These are phyloP conservation scores for Spatulosminthurus flaviceps DNA, from an alignment of 2,888 invertebrate species.

Conservation along the genomic window DNA sequence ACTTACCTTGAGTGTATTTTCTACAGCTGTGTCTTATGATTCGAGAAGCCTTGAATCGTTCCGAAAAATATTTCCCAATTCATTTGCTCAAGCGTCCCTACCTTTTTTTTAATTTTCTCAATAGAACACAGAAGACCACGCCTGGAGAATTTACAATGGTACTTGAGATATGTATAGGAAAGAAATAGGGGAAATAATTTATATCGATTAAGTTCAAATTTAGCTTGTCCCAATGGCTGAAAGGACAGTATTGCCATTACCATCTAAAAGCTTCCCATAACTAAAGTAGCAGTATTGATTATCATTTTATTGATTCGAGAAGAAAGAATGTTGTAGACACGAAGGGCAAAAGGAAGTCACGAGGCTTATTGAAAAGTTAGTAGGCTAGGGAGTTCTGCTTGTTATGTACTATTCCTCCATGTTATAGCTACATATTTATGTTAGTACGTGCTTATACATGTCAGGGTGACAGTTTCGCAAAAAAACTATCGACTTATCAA, in stretches of 20 bases:
- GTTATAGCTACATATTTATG: too few relatives aligned
- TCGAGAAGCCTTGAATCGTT: background rate
- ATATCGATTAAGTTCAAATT: background rate
- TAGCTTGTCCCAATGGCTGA: background rate
- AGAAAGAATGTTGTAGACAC: background rate
- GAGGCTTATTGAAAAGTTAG: background rate
- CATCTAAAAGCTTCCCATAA: background rate
- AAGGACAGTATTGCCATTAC: too few relatives aligned
- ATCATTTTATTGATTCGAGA: constrained; percentile 13
- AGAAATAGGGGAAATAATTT: background rate
- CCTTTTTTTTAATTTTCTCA: too few relatives aligned
- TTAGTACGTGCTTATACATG: too few relatives aligned
- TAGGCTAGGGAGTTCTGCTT: background rate
- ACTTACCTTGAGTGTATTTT: background rate
- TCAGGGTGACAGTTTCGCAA: background rate
- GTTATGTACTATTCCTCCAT: too few relatives aligned
- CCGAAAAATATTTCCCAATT: constrained; percentile 11
- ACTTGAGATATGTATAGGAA: too few relatives aligned
- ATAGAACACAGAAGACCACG: too few relatives aligned
- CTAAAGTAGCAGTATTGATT: constrained; percentile 16
- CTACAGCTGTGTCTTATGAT: background rate
- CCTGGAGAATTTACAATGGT: too few relatives aligned
- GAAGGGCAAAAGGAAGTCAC: background rate
- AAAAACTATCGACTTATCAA: background rate
- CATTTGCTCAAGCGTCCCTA: too few relatives aligned